phyloP scores from a whole-genome alignment of 2,888 invertebrate genomes.

The Xestia c-nigrum region DNA sequence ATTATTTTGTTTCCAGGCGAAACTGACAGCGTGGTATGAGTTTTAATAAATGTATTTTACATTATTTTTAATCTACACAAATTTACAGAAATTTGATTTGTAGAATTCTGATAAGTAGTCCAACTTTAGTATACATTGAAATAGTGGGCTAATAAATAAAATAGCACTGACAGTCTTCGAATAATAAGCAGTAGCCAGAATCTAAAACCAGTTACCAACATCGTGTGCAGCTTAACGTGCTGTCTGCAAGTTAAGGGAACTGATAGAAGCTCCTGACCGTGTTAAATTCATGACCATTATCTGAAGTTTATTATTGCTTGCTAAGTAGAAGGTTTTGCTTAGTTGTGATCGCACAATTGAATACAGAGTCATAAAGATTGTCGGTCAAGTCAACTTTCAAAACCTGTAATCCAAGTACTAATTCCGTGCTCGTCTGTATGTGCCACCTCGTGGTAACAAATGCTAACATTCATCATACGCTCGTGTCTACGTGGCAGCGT shows the following conservation, averaged over 20 bases:
- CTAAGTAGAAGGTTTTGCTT: not conserved
- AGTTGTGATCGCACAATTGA: not conserved
- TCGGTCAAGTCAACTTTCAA: not conserved
- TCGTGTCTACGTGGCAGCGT: constrained; percentile 18
- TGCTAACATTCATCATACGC: constrained; percentile 48
- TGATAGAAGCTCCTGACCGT: not conserved
- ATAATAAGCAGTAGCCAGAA: not conserved
- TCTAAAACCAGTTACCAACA: not conserved
- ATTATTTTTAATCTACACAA: not conserved
- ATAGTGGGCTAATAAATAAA: not conserved
- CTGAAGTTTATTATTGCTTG: not conserved
- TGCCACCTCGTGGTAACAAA: constrained; percentile 29
- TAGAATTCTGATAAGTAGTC: too few relatives aligned
- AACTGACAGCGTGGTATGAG: not conserved
- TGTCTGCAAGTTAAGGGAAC: not conserved
- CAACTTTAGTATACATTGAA: too few relatives aligned
- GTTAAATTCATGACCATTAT: not conserved
- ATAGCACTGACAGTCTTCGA: too few relatives aligned
- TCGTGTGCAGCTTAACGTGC: not conserved
- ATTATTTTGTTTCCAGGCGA: not conserved
- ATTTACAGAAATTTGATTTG: not conserved
- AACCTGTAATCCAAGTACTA: constrained; percentile 1
- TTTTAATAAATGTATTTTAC: not conserved
- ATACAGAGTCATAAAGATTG: not conserved
- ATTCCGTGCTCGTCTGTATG: not conserved